A percentile compares a stretch with the other conserved stretches of the same genome.
Evolutionary conservation across 2,113 vertebrate genomes (phyloP).

Genomic region (Corydoras sp.): DNA sequence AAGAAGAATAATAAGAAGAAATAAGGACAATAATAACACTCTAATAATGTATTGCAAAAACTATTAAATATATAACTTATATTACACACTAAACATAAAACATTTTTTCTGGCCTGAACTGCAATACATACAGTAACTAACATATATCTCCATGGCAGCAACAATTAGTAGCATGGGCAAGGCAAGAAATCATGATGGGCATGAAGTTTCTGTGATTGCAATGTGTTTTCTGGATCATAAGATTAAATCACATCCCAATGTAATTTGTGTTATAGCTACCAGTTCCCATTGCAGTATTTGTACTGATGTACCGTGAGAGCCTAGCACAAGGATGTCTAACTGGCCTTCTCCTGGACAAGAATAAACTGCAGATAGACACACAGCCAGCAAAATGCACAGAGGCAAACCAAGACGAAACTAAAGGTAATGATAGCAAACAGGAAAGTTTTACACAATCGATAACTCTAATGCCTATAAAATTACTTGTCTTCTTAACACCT

Average conservation of each 20-base stretch:
- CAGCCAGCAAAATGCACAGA: conserved; percentile 33
- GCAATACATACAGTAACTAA: background rate
- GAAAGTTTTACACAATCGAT: background rate
- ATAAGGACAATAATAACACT: too few species aligned
- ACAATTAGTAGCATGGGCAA: background rate
- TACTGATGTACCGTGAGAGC: too few species aligned
- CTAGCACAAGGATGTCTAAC: too few species aligned
- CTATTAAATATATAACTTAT: too few species aligned
- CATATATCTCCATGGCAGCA: background rate
- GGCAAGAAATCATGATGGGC: background rate
- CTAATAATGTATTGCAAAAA: too few species aligned
- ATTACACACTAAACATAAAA: too few species aligned
- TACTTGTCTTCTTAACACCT: background rate
- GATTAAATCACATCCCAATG: background rate
- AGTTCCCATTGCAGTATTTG: too few species aligned
- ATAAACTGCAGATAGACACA: too few species aligned
- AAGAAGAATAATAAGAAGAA: too few species aligned
- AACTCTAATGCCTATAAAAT: background rate
- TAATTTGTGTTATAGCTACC: too few species aligned
- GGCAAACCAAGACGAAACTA: conserved; percentile 41
- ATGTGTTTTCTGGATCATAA: background rate
- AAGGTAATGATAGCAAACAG: conserved; percentile 28
- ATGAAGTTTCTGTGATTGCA: background rate
- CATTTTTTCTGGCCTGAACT: background rate
- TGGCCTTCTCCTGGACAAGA: too few species aligned